Percentiles rank a stretch among this genome's conserved stretches.
Conservation (phyloP, 2,888 invertebrate genomes). For the Cryptus viduatorius region DNA sequence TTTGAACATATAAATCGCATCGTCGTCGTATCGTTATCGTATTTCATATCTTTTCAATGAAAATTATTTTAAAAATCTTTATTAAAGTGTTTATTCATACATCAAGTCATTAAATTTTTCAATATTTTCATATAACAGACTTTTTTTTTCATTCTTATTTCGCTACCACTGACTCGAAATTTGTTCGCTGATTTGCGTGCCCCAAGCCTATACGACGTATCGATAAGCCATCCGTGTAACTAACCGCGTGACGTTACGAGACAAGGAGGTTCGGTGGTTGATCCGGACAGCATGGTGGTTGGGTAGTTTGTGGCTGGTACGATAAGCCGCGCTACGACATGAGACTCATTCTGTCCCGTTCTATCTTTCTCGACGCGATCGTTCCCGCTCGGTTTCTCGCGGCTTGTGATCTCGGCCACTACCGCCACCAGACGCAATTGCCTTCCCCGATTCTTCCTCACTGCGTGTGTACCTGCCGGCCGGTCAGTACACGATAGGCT, state of each 20-base stretch:
- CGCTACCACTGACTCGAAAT: neutral
- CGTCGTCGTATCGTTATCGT: too few relatives aligned
- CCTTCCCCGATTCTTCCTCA: slow-evolving; percentile 29
- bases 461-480: slow-evolving; percentile 13
- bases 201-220: neutral
- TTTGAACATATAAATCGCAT: neutral
- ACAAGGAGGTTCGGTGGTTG: slow-evolving; percentile 74
- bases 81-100: neutral
- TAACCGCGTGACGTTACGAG: slow-evolving; percentile 36
- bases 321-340: slow-evolving; percentile 67
- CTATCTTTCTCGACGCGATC: slow-evolving; percentile 22
- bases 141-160: neutral
- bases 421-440: slow-evolving; percentile 18
- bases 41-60: neutral
- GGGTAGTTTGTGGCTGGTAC: slow-evolving; percentile 84
- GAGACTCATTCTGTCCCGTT: slow-evolving; percentile 22
- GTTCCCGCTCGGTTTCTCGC: slow-evolving; percentile 47
- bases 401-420: slow-evolving; percentile 31
- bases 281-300: slow-evolving; percentile 82
- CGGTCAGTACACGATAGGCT: neutral
- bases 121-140: neutral
- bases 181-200: neutral
- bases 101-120: neutral
- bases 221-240: slow-evolving; percentile 13
- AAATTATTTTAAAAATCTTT: neutral